These are phyloP conservation scores for Decapterus maruadsi DNA, from an alignment of 2,797 vertebrate species.

Conservation along the genomic window DNA sequence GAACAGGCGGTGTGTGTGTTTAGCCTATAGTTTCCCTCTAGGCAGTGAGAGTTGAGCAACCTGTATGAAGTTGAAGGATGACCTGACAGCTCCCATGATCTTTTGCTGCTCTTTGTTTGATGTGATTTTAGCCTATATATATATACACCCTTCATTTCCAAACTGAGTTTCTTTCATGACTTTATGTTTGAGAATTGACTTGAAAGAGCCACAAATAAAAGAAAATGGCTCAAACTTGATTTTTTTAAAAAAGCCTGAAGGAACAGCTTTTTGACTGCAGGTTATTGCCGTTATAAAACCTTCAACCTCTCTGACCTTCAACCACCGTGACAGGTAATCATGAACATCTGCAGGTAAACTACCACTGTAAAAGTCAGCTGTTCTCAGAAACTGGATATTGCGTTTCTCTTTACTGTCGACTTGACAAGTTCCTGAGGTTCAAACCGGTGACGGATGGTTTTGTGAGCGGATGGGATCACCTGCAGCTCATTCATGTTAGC, in stretches of 20 bases:
- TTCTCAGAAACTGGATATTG: background rate
- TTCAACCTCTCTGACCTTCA: conserved; percentile 9
- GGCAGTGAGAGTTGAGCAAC: conserved; percentile 63
- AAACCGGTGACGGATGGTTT: background rate
- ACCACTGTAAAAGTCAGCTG: background rate
- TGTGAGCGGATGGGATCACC: background rate
- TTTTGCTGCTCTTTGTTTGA: conserved; percentile 22
- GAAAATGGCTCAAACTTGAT: background rate
- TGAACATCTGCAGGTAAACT: conserved; percentile 14
- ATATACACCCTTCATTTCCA: conserved; percentile 15
- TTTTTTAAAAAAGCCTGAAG: background rate
- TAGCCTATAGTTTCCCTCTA: conserved; percentile 52
- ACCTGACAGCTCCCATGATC: conserved; percentile 34
- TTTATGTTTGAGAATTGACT: background rate
- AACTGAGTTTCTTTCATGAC: background rate
- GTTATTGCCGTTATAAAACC: conserved; percentile 3
- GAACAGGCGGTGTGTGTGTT: conserved; percentile 47
- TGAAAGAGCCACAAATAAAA: background rate
- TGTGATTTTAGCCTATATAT: too few species aligned
- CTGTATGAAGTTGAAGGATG: conserved; percentile 32
- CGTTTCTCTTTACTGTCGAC: background rate
- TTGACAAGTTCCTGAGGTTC: background rate
- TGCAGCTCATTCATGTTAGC: background rate
- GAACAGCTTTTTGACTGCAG: background rate
- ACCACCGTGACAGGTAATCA: background rate